Conservation (phyloP, 2,113 vertebrate species). For the Sphyrna mokarran region DNA sequence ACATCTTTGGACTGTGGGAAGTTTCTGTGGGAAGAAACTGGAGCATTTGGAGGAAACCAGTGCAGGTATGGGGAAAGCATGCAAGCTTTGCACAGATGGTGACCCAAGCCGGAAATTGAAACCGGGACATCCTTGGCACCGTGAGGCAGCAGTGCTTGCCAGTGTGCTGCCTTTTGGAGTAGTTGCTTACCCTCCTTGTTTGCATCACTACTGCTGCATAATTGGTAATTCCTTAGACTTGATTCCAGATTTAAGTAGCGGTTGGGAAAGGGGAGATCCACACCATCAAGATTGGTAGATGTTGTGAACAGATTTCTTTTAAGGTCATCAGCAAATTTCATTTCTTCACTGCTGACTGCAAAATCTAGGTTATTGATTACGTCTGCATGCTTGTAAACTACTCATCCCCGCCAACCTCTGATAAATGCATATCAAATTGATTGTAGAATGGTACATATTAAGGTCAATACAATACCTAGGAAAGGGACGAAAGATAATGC, state of each 20-base stretch:
- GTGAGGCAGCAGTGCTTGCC: too few species aligned
- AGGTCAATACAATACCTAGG: not conserved
- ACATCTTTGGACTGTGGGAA: too few species aligned
- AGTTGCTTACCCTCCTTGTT: not conserved
- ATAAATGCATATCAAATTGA: not conserved
- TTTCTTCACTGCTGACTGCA: too few species aligned
- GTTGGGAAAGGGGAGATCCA: not conserved
- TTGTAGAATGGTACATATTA: not conserved
- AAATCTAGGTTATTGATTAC: not conserved
- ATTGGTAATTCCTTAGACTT: not conserved
- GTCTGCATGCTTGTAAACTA: not conserved
- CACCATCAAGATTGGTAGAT: not conserved
- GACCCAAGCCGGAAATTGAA: too few species aligned
- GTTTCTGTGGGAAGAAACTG: too few species aligned
- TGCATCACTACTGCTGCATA: not conserved
- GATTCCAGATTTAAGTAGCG: not conserved
- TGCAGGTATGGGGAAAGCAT: too few species aligned
- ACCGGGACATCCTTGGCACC: too few species aligned
- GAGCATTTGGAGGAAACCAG: too few species aligned
- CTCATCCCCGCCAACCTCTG: too few species aligned
- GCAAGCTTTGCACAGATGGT: too few species aligned
- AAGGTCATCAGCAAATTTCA: too few species aligned
- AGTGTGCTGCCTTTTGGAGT: not conserved
- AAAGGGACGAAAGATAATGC: not conserved
- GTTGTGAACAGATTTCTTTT: too few species aligned